Percentiles rank a stretch among this genome's conserved stretches.
Evolutionary conservation across 2,797 vertebrate species (phyloP).

Genomic region (Brachyrhaphis roseni): DNA sequence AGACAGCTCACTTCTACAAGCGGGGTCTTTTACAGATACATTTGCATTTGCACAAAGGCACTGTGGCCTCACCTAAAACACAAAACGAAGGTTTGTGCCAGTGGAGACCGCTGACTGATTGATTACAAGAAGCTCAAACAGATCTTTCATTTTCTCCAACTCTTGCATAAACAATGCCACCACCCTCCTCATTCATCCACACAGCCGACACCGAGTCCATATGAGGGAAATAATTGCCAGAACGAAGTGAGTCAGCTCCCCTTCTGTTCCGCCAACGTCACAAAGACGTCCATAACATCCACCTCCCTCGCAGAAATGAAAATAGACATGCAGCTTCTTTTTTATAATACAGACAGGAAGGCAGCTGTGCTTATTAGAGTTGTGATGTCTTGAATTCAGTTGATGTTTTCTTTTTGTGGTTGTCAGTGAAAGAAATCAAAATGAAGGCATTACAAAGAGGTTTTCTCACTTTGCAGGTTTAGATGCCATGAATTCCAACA

Average conservation of each 20-base stretch:
- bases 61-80: constrained; percentile 32
- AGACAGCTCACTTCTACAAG: constrained; percentile 50
- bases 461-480: neutral
- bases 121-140: constrained; percentile 9
- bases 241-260: constrained; percentile 75
- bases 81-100: neutral
- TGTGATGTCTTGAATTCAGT: constrained; percentile 9
- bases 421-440: constrained; percentile 21
- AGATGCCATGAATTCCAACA: constrained; percentile 1
- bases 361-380: constrained; percentile 22
- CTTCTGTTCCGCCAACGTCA: constrained; percentile 74
- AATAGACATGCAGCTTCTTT: constrained; percentile 63
- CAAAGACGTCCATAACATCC: constrained; percentile 64
- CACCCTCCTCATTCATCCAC: constrained; percentile 39
- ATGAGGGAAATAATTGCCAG: constrained; percentile 70
- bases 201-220: constrained; percentile 62
- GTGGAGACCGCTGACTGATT: neutral
- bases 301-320: constrained; percentile 68
- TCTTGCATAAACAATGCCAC: constrained; percentile 45
- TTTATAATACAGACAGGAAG: constrained; percentile 50
- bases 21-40: constrained; percentile 57
- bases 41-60: constrained; percentile 56
- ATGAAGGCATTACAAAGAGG: constrained; percentile 1
- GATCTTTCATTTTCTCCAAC: constrained; percentile 29
- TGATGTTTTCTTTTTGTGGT: neutral